Percentiles rank a stretch among this genome's conserved stretches.
phyloP scores from a whole-genome alignment of 2,797 vertebrate species.

The Sebastiscus albofasciatus region DNA sequence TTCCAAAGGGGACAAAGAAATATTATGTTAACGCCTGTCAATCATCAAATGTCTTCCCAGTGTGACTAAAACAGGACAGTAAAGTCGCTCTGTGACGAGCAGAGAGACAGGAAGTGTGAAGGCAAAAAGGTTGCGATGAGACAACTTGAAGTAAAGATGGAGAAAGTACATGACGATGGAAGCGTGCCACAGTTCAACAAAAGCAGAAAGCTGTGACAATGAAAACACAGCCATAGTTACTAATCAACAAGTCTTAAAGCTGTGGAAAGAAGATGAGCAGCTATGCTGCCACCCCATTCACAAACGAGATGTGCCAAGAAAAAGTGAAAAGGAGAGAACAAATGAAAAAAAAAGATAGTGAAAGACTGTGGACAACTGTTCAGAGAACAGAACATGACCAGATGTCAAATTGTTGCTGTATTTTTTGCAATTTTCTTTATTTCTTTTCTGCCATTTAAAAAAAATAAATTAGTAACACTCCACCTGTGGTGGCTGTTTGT shows the following conservation, averaged over 20 bases:
- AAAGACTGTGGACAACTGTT: constrained; percentile 83
- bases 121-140: constrained; percentile 31
- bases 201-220: constrained; percentile 72
- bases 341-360: constrained; percentile 77
- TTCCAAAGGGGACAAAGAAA: neutral
- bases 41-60: constrained; percentile 7
- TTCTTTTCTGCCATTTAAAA: constrained; percentile 7
- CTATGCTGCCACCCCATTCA: constrained; percentile 77
- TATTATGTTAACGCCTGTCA: neutral
- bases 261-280: constrained; percentile 81
- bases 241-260: constrained; percentile 78
- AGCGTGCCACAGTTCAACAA: constrained; percentile 63
- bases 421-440: constrained; percentile 34
- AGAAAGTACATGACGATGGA: constrained; percentile 63
- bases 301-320: constrained; percentile 78
- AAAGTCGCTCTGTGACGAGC: constrained; percentile 18
- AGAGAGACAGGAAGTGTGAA: constrained; percentile 34
- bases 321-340: constrained; percentile 80
- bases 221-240: constrained; percentile 75
- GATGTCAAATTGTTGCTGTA: constrained; percentile 77
- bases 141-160: constrained; percentile 55
- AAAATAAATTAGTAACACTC: constrained; percentile 24
- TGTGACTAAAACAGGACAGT: constrained; percentile 12
- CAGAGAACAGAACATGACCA: constrained; percentile 77
- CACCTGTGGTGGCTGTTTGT: constrained; percentile 48